Conservation (phyloP, 2,113 vertebrate genomes). For the Herpailurus yagouaroundi region DNA sequence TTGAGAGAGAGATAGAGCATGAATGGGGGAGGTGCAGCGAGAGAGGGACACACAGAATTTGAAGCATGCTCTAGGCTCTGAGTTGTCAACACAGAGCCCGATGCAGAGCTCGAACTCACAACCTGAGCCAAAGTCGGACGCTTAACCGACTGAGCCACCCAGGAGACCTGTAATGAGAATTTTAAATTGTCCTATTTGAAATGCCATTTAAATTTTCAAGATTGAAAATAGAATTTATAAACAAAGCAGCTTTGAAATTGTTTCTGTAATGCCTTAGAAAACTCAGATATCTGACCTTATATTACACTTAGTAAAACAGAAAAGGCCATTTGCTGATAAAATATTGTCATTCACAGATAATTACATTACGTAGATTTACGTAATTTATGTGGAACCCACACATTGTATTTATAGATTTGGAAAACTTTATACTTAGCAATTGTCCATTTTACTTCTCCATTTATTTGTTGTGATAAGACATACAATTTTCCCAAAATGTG, state of each 20-base stretch:
- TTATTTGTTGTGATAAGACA: neutral
- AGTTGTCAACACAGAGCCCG: too few species aligned
- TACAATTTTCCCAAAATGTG: slow-evolving; percentile 17
- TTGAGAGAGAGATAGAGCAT: too few species aligned
- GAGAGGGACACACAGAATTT: too few species aligned
- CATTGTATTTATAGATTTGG: slow-evolving; percentile 43
- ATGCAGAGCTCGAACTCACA: too few species aligned
- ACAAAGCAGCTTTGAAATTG: slow-evolving; percentile 74
- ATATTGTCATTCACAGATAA: slow-evolving; percentile 39
- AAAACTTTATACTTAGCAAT: slow-evolving; percentile 43
- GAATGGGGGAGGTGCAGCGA: too few species aligned
- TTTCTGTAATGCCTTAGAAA: neutral
- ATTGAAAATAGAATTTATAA: slow-evolving; percentile 37
- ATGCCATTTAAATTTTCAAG: slow-evolving; percentile 18
- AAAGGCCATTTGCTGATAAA: slow-evolving; percentile 59
- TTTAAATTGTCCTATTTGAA: slow-evolving; percentile 31
- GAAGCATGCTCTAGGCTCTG: too few species aligned
- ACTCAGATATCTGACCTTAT: slow-evolving; percentile 65
- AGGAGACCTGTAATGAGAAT: neutral
- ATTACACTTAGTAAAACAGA: slow-evolving; percentile 64
- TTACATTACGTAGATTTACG: slow-evolving; percentile 35
- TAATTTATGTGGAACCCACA: slow-evolving; percentile 44
- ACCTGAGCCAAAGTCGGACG: too few species aligned
- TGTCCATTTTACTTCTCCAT: slow-evolving; percentile 17
- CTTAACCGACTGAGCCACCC: too few species aligned